Conservation (phyloP, 2,888 invertebrate genomes). For the Drosophila koepferae region DNA sequence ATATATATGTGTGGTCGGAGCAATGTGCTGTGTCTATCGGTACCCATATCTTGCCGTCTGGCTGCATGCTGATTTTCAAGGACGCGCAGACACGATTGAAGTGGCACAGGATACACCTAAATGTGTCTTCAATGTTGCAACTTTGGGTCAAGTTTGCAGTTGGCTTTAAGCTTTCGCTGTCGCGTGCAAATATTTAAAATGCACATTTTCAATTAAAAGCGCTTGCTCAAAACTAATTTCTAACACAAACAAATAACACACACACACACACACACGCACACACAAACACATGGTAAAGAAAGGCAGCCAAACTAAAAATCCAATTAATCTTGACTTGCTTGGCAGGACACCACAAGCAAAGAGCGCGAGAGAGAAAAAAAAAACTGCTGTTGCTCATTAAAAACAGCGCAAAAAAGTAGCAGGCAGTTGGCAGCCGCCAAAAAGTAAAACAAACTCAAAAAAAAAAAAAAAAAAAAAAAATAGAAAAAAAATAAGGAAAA, state of each 20-base stretch:
- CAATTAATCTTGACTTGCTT: slow-evolving; percentile 76
- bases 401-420: slow-evolving; percentile 60
- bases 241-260: slow-evolving; percentile 64
- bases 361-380: slow-evolving; percentile 2
- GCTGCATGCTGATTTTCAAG: slow-evolving; percentile 72
- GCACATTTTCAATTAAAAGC: slow-evolving; percentile 62
- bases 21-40: slow-evolving; percentile 29
- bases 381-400: slow-evolving; percentile 59
- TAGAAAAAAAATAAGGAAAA: neutral
- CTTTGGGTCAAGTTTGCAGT: slow-evolving; percentile 62
- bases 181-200: slow-evolving; percentile 47
- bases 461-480: slow-evolving; percentile 9
- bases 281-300: slow-evolving; percentile 9
- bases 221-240: slow-evolving; percentile 74
- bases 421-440: slow-evolving; percentile 58
- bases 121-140: slow-evolving; percentile 23
- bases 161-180: slow-evolving; percentile 18
- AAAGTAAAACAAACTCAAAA: slow-evolving; percentile 36
- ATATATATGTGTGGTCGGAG: slow-evolving; percentile 22
- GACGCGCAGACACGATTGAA: slow-evolving; percentile 63
- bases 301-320: slow-evolving; percentile 62
- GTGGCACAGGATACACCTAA: slow-evolving; percentile 31
- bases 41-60: slow-evolving; percentile 31
- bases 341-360: slow-evolving; percentile 41
- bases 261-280: slow-evolving; percentile 17